Evolutionary conservation across 23 tunicate species (phyloP).

Genomic region (Diplosoma virens): DNA sequence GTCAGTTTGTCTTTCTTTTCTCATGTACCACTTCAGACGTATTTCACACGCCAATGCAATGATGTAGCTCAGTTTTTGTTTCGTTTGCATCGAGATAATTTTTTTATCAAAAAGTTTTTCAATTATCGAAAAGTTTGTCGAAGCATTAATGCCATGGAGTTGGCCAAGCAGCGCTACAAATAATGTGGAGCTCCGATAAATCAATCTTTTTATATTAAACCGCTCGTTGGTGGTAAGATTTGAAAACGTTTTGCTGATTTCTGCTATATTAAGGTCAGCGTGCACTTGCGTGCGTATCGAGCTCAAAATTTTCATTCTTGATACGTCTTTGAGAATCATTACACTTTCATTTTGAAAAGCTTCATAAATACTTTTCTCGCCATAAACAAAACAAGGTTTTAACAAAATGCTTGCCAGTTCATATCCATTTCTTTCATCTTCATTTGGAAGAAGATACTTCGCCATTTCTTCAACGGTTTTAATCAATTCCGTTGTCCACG

Average conservation of each 20-base stretch:
- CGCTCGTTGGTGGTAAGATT: no score
- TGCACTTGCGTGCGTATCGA: background rate
- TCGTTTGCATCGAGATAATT: background rate
- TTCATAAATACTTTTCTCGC: constrained; percentile 4
- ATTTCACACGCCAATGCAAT: constrained; percentile 4
- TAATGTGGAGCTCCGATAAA: background rate
- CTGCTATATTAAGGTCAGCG: no score
- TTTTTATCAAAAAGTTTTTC: background rate
- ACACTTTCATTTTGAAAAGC: background rate
- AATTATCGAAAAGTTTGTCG: background rate
- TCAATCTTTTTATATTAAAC: background rate
- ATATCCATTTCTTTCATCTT: constrained; percentile 27
- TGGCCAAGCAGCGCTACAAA: background rate
- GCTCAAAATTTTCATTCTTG: background rate
- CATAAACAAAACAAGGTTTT: constrained; percentile 7
- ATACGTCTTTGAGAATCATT: no score
- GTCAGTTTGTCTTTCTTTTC: background rate
- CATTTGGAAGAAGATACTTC: constrained; percentile 9
- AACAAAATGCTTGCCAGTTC: constrained; percentile 32
- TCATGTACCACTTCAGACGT: background rate
- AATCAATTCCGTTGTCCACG: constrained; percentile 26
- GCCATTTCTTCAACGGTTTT: constrained; percentile 36
- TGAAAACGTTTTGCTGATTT: no score
- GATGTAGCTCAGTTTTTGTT: background rate
- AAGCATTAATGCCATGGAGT: background rate